Evolutionary conservation across 1,140 invertebrate genomes (phyloP), one percentile per base, ranked within the genome.

Genomic region (Lepidurus arcticus): DNA sequence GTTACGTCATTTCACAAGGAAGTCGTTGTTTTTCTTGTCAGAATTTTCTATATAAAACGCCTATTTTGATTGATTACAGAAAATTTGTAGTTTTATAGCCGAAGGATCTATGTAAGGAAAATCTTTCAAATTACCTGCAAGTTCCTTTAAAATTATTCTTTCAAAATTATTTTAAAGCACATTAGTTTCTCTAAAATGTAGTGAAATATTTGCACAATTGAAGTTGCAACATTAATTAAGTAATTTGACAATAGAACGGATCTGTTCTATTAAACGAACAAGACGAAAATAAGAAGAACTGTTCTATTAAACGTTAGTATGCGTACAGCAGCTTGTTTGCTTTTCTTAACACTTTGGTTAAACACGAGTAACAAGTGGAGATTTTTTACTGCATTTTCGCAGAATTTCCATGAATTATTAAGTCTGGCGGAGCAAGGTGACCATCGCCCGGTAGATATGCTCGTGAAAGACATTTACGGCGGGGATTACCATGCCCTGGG

Each of bases 381-480:
- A 7, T 65, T 13, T 65, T 79, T 34, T 78, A 13, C n/a, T 75
- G 65, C 42, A 9, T 42, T 80, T 79, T 78, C 77, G 10, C 81
- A 90, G 88, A 88, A 87, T 76, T 92, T 93, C 87, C 91, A 93
- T 85, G 91, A 93, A 82, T 84, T 93, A 44, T 83, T 93, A 75
- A 85, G 88, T 81, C 84, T 93, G 76, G 92, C 92, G 24, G 90
- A 92, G 84, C 85, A 86, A 79, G 92, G 92, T 8, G 91, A 93
- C 84, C 91, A 93, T 81, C 86, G 90, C 77, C 89, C 90, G 80
- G 87, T 92, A 53, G 92, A 93, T 84, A 90, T 92, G 87, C 85
- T 93, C 77, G 90, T 93, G 0, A 89, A 89, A 83, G 92, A 93
- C 82, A 93, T 93, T 80, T 93, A 92, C 83, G 91, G 91, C 1